A percentile compares a stretch with the other conserved stretches of the same genome.
Evolutionary conservation across 1,140 invertebrate species (phyloP).

Genomic region (Trichonephila inaurata): DNA sequence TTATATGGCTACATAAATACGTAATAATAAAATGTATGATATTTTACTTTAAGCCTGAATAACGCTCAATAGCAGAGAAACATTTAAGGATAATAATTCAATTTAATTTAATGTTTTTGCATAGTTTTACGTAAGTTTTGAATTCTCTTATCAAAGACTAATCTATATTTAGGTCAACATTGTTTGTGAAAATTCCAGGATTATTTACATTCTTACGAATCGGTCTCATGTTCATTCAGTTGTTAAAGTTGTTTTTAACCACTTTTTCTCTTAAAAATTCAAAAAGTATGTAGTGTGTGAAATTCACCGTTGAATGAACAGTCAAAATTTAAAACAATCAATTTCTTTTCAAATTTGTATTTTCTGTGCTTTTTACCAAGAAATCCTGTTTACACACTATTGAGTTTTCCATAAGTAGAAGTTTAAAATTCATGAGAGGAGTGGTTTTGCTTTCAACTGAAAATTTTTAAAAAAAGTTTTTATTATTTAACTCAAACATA

Average conservation of each 20-base stretch:
- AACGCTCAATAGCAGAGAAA: too few relatives aligned
- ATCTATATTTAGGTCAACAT: neutral
- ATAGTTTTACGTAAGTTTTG: too few relatives aligned
- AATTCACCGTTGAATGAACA: slow-evolving; percentile 11
- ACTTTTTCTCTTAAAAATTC: neutral
- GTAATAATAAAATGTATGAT: too few relatives aligned
- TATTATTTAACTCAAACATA: neutral
- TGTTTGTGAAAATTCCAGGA: neutral
- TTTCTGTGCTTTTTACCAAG: neutral
- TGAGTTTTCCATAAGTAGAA: neutral
- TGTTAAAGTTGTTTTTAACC: neutral
- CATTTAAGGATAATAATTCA: too few relatives aligned
- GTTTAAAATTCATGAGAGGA: neutral
- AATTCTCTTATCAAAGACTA: neutral
- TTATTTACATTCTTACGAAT: neutral
- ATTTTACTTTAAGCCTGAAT: too few relatives aligned
- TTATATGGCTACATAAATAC: too few relatives aligned
- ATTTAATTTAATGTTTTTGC: too few relatives aligned
- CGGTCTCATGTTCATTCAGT: neutral
- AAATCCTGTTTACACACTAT: neutral
- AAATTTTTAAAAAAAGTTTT: neutral
- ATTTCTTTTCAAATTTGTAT: neutral
- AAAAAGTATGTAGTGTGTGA: neutral
- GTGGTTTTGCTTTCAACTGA: neutral
- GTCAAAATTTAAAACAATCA: slow-evolving; percentile 23